Conservation (phyloP, 92 coral and sea anemone genomes). For the Epizoanthus illoricatus region DNA sequence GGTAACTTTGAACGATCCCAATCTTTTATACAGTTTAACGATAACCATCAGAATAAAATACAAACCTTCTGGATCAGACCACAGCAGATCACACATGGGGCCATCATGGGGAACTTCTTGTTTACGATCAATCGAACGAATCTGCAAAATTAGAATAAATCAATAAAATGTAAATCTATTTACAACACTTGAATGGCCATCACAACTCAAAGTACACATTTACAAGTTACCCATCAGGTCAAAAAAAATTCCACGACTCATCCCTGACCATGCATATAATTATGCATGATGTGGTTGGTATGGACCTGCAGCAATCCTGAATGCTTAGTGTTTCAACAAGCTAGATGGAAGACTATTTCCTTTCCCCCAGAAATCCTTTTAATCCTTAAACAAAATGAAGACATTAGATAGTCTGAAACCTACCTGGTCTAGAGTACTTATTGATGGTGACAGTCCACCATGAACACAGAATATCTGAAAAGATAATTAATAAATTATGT, state of each 20-base stretch:
- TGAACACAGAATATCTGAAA: slow-evolving; percentile 96
- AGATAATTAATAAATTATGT: background rate
- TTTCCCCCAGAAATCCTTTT: no score
- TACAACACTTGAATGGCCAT: background rate
- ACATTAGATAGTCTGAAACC: background rate
- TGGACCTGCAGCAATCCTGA: no score
- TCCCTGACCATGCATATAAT: no score
- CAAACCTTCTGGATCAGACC: slow-evolving; percentile 99
- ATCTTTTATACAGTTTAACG: no score
- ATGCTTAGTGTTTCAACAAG: no score
- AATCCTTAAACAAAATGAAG: background rate
- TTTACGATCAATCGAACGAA: slow-evolving; percentile 95
- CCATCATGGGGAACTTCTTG: slow-evolving; percentile 99
- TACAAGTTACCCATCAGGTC: no score
- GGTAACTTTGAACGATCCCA: background rate
- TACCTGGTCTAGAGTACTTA: slow-evolving; percentile 96
- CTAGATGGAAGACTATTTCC: no score
- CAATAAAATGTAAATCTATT: background rate
- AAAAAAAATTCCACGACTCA: no score
- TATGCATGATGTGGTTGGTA: no score
- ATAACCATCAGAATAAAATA: background rate
- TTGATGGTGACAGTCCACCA: slow-evolving; percentile 99
- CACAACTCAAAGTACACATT: background rate
- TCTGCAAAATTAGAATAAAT: slow-evolving; percentile 58
- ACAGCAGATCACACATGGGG: slow-evolving; percentile 97